Evolutionary conservation across 2,797 vertebrate genomes (phyloP).

Genomic region (Fratercula arctica): DNA sequence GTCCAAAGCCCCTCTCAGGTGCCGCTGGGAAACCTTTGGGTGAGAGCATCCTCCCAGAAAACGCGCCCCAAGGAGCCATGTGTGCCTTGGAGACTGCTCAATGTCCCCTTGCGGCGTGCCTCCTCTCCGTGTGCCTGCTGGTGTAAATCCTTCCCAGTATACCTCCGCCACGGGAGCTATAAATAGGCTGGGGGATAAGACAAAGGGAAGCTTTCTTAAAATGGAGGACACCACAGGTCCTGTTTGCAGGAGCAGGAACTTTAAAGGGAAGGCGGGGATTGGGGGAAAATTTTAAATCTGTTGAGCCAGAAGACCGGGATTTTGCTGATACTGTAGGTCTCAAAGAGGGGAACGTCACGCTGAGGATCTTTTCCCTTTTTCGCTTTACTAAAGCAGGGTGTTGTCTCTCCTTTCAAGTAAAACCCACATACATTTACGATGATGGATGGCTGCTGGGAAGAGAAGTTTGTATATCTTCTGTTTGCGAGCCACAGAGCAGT

Average conservation of each 20-base stretch:
- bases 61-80: neutral
- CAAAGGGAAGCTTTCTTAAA: slow-evolving; percentile 33
- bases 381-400: neutral
- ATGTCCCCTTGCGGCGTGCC: neutral
- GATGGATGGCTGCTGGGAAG: neutral
- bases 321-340: neutral
- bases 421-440: neutral
- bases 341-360: neutral
- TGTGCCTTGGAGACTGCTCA: neutral
- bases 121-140: neutral
- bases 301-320: neutral
- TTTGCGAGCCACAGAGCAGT: neutral
- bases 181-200: slow-evolving; percentile 25
- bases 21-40: neutral
- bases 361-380: neutral
- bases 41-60: neutral
- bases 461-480: neutral
- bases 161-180: neutral
- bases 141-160: neutral
- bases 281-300: neutral
- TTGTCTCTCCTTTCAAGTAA: neutral
- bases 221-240: neutral
- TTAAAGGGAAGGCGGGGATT: neutral
- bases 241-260: neutral
- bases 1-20: rapidly evolving